phyloP scores from a whole-genome alignment of 2,888 invertebrate species.

The Oscheius myriophilus region DNA sequence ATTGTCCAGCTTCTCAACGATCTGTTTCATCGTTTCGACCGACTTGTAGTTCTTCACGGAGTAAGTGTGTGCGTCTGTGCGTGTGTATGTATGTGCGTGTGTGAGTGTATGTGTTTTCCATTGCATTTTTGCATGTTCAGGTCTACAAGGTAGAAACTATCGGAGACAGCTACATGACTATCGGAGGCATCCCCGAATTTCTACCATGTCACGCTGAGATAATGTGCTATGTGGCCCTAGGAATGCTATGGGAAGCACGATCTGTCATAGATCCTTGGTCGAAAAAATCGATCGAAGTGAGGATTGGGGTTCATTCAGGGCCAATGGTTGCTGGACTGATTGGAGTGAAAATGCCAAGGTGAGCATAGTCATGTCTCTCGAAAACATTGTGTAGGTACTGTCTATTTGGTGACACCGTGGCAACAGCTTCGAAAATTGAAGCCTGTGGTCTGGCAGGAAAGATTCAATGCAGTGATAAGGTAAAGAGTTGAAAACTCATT shows the following conservation, averaged over 20 bases:
- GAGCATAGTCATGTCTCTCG: neutral
- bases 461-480: slow-evolving; percentile 55
- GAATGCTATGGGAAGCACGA: slow-evolving; percentile 67
- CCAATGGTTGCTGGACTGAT: slow-evolving; percentile 63
- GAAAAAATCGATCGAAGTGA: slow-evolving; percentile 45
- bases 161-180: slow-evolving; percentile 65
- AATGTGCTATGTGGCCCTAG: slow-evolving; percentile 69
- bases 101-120: neutral
- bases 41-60: slow-evolving; percentile 62
- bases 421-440: slow-evolving; percentile 60
- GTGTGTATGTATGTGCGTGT: neutral
- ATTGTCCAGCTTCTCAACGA: slow-evolving; percentile 72
- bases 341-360: slow-evolving; percentile 60
- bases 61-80: slow-evolving; percentile 25
- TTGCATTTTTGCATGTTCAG: slow-evolving; percentile 27
- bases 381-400: slow-evolving; percentile 41
- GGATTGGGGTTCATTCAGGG: slow-evolving; percentile 58
- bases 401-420: slow-evolving; percentile 63
- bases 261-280: slow-evolving; percentile 59
- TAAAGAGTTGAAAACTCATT: neutral
- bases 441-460: slow-evolving; percentile 52
- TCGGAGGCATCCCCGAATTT: slow-evolving; percentile 59
- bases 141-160: slow-evolving; percentile 68
- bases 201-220: slow-evolving; percentile 65
- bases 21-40: slow-evolving; percentile 70